A percentile compares a stretch with the other conserved stretches of the same genome.
phyloP scores from a whole-genome alignment of 1,140 invertebrate species.

The Euura lappo region DNA sequence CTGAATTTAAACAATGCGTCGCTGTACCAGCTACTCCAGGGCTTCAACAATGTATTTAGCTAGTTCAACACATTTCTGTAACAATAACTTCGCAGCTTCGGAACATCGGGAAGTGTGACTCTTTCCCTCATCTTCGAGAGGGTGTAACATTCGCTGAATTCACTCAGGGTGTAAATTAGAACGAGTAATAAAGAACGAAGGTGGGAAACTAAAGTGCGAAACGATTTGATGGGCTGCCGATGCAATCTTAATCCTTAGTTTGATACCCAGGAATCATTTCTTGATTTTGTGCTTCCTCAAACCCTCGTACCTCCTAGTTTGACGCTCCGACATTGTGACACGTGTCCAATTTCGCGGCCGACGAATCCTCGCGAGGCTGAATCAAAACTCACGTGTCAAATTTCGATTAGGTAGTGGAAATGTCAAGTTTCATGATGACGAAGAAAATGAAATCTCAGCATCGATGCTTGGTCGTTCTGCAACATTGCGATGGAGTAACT shows the following conservation, averaged over 20 bases:
- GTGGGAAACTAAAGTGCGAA: background rate
- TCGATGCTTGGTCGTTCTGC: no score
- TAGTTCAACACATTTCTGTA: no score
- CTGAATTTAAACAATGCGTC: background rate
- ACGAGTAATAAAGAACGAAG: background rate
- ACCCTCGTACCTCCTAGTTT: background rate
- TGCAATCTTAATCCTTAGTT: background rate
- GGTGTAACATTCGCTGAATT: no score
- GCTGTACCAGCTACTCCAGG: no score
- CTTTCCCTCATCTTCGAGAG: no score
- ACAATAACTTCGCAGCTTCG: no score
- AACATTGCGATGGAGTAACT: no score
- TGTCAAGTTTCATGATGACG: no score
- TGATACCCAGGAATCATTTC: background rate
- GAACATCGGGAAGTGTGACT: no score
- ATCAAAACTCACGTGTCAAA: background rate
- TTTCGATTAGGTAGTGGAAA: background rate
- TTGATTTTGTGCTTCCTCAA: background rate
- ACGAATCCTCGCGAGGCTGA: background rate
- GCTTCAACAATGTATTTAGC: no score
- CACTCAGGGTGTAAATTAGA: background rate
- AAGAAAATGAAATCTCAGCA: no score
- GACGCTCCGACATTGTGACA: background rate
- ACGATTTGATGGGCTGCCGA: background rate
- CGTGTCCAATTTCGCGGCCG: background rate